Evolutionary conservation across 2,797 vertebrate genomes (phyloP).

Genomic region (Sebastes steindachneri): DNA sequence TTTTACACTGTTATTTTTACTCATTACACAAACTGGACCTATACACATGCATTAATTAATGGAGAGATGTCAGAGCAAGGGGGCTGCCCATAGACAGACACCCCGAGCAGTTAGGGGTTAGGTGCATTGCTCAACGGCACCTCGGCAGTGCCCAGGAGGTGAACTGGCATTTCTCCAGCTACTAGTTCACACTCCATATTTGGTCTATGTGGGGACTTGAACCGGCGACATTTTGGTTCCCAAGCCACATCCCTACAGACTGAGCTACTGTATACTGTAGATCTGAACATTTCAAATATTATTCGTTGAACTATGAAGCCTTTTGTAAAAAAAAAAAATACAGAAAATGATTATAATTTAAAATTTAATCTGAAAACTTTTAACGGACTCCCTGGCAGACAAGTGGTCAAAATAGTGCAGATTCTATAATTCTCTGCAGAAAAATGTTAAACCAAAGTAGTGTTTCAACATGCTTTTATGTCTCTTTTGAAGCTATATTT

Average conservation of each 20-base stretch:
- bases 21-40: no score
- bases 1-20: no score
- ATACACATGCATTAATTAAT: no score
- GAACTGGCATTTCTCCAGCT: no score
- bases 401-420: neutral
- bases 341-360: no score
- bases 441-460: neutral
- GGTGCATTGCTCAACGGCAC: no score
- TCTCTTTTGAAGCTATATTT: neutral
- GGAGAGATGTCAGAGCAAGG: no score
- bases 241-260: neutral
- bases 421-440: neutral
- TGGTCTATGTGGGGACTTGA: no score
- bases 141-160: fast-evolving
- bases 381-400: neutral
- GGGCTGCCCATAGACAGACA: no score
- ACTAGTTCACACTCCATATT: fast-evolving
- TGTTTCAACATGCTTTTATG: neutral
- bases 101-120: no score
- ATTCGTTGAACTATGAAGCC: neutral
- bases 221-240: fast-evolving
- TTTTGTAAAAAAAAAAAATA: no score
- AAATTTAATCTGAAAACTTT: no score
- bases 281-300: neutral
- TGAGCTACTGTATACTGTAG: neutral